Percentiles rank a stretch among this genome's conserved stretches.
Conservation (phyloP, 2,888 invertebrate species). For the Rotaria magnacalcarata region DNA sequence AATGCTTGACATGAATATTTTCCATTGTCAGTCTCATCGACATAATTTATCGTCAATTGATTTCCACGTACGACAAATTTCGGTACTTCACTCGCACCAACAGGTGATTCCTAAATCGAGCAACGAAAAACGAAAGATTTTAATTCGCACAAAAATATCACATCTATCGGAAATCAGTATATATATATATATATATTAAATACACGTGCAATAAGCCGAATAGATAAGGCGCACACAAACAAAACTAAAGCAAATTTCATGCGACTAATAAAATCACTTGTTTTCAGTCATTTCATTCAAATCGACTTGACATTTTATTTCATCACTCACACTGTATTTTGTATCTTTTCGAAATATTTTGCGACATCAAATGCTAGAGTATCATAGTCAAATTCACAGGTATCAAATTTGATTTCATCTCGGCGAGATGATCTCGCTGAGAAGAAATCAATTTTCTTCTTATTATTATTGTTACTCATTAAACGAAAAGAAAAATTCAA, state of each 20-base stretch:
- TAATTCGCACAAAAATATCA: too few species aligned
- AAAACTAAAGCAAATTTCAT: not conserved
- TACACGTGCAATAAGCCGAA: not conserved
- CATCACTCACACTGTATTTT: not conserved
- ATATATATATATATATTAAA: not conserved
- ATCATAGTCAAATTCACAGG: not conserved
- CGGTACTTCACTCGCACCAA: slow-evolving; percentile 13
- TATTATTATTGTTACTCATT: not conserved
- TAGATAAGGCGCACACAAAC: not conserved
- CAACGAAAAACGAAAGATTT: too few species aligned
- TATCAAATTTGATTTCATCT: not conserved
- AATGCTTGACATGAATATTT: slow-evolving; percentile 24
- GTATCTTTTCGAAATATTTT: not conserved
- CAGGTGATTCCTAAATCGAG: not conserved
- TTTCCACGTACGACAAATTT: slow-evolving; percentile 30
- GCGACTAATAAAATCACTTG: not conserved
- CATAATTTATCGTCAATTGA: slow-evolving; percentile 26
- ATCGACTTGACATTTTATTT: not conserved
- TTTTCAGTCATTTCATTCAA: not conserved
- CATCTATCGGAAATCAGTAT: too few species aligned
- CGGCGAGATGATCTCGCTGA: not conserved
- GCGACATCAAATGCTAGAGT: not conserved
- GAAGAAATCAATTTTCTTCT: too few species aligned
- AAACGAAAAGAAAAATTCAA: not conserved
- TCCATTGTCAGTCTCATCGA: slow-evolving; percentile 18